phyloP scores from a whole-genome alignment of 2,888 invertebrate genomes.

The Drosophila maculinotata region DNA sequence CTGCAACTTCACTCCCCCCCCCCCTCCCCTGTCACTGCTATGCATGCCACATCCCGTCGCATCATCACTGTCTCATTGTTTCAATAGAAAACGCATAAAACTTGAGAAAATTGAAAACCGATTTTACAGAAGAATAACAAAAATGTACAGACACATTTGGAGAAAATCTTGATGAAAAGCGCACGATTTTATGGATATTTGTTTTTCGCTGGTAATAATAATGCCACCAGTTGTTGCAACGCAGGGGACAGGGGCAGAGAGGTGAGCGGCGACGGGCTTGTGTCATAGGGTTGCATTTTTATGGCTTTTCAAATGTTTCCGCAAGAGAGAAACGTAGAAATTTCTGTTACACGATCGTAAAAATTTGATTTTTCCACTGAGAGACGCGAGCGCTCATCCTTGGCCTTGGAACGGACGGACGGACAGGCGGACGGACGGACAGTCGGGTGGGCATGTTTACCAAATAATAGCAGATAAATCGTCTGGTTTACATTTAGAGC shows the following conservation, averaged over 20 bases:
- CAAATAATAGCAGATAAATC: constrained; percentile 77
- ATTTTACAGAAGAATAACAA: constrained; percentile 66
- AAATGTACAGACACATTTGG: no score
- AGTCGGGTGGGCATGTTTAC: constrained; percentile 64
- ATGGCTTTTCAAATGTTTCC: constrained; percentile 80
- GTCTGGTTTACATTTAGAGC: constrained; percentile 82
- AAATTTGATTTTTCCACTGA: constrained; percentile 74
- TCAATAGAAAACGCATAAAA: constrained; percentile 82
- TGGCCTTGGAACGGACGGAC: constrained; percentile 66
- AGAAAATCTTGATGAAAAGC: constrained; percentile 67
- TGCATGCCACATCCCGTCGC: constrained; percentile 1
- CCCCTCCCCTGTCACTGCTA: not conserved
- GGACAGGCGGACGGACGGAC: not conserved
- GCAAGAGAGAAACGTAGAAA: constrained; percentile 48
- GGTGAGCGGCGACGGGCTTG: no score
- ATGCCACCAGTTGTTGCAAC: constrained; percentile 61
- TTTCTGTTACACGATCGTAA: constrained; percentile 60
- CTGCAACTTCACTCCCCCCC: constrained; percentile 36
- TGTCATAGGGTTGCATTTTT: constrained; percentile 75
- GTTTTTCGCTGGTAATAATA: constrained; percentile 72
- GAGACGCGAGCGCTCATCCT: constrained; percentile 59
- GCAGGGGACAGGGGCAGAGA: not conserved
- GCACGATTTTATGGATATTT: constrained; percentile 72
- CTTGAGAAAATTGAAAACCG: constrained; percentile 68
- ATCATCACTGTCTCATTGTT: constrained; percentile 63